Evolutionary conservation across 2,888 invertebrate species (phyloP).

Genomic region (Micoletzkya japonica): DNA sequence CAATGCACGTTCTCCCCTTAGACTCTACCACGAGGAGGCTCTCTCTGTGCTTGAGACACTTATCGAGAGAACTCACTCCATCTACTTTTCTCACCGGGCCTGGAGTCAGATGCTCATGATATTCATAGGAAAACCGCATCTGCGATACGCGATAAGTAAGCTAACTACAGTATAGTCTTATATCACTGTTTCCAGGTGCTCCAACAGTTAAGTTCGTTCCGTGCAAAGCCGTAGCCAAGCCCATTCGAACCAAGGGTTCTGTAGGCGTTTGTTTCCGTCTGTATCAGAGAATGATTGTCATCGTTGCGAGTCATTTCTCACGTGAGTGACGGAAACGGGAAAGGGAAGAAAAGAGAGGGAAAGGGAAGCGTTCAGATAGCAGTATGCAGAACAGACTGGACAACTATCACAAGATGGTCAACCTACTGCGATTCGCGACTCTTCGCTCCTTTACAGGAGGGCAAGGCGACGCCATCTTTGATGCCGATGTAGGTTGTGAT

Average conservation of each 20-base stretch:
- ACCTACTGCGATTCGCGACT: conserved; percentile 36
- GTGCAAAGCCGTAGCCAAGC: conserved; percentile 48
- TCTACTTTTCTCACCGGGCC: conserved; percentile 53
- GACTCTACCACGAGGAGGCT: conserved; percentile 55
- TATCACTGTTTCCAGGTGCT: conserved; percentile 36
- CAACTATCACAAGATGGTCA: conserved; percentile 54
- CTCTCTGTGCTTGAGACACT: conserved; percentile 43
- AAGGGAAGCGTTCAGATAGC: conserved; percentile 46
- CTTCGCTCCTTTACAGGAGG: conserved; percentile 35
- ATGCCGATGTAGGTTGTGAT: conserved; percentile 44
- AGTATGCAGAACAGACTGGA: conserved; percentile 48
- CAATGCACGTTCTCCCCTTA: too few relatives aligned
- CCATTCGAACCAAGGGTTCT: conserved; percentile 82
- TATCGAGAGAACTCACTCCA: conserved; percentile 43
- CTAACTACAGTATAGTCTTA: not conserved
- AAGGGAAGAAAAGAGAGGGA: too few relatives aligned
- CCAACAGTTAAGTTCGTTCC: conserved; percentile 53
- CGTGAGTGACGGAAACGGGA: conserved; percentile 67
- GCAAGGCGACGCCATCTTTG: conserved; percentile 36
- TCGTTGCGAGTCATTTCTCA: conserved; percentile 91
- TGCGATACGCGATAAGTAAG: conserved; percentile 55
- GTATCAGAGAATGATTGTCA: conserved; percentile 91
- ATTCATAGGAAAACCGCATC: conserved; percentile 49
- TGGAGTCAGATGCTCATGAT: conserved; percentile 61
- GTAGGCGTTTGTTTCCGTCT: conserved; percentile 87